These are phyloP conservation scores for Greenwoodochromis staneri DNA, from an alignment of 2,113 vertebrate species.

Conservation along the genomic window DNA sequence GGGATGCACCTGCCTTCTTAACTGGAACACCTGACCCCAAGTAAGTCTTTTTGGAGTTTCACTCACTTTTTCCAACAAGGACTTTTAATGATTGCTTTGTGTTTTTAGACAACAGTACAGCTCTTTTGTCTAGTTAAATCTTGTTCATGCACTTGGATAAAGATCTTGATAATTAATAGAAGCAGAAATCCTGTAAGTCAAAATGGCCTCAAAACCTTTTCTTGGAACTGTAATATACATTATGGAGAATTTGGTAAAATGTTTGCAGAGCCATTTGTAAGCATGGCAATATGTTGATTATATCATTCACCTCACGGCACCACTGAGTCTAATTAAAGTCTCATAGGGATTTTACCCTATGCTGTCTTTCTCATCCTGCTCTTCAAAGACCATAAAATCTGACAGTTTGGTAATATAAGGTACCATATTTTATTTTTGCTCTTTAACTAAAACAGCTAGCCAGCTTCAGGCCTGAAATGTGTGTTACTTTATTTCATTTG, in stretches of 20 bases:
- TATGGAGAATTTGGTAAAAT: neutral
- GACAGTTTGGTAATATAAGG: neutral
- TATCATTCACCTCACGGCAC: neutral
- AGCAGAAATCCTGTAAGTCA: neutral
- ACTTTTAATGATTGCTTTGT: neutral
- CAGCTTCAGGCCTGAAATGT: neutral
- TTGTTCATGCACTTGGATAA: neutral
- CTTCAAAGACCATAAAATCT: neutral
- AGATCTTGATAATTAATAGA: neutral
- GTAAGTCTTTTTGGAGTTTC: neutral
- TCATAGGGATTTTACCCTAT: neutral
- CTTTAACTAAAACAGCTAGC: neutral
- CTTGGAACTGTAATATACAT: neutral
- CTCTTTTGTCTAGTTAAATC: neutral
- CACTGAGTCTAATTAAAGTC: neutral
- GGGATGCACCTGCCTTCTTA: neutral
- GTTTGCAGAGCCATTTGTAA: neutral
- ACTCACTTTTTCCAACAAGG: neutral
- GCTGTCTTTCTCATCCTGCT: neutral
- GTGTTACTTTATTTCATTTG: neutral
- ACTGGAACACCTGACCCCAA: neutral
- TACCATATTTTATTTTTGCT: neutral
- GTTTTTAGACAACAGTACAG: neutral
- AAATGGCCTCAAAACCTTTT: neutral
- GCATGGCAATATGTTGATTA: neutral